A percentile compares a stretch with the other conserved stretches of the same genome.
Conservation (phyloP, 2,113 vertebrate species). For the Hippocampus abdominalis region DNA sequence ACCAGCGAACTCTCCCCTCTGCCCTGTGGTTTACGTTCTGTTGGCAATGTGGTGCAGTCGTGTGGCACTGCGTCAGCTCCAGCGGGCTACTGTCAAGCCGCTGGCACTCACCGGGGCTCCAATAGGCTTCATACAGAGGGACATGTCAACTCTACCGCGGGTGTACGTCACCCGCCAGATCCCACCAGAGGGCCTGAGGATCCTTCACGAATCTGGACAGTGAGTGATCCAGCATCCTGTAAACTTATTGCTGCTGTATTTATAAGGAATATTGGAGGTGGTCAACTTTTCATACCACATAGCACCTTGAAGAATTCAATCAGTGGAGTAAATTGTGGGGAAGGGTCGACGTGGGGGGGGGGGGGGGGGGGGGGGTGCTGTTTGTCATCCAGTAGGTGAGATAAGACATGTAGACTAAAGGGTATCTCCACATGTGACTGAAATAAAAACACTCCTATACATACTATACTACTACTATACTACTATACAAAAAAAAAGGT, state of each 20-base stretch:
- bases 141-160: constrained; percentile 65
- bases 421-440: not conserved
- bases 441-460: not conserved
- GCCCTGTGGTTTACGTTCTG: constrained; percentile 8
- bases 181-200: constrained; percentile 72
- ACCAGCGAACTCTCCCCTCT: constrained; percentile 9
- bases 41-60: constrained; percentile 69
- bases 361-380: constrained; percentile 34
- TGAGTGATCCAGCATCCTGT: constrained; percentile 45
- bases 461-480: too few relatives aligned
- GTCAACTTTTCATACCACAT: not conserved
- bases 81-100: constrained; percentile 44
- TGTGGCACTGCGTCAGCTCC: constrained; percentile 55
- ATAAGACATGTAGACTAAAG: constrained; percentile 25
- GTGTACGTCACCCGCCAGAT: constrained; percentile 76
- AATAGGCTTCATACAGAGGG: constrained; percentile 42
- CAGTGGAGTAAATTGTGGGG: constrained; percentile 30
- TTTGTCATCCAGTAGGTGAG: constrained; percentile 24
- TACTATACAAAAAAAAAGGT: not conserved
- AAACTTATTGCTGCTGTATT: not conserved
- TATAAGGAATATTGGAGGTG: not conserved
- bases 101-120: constrained; percentile 33
- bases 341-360: not conserved
- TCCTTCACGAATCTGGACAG: constrained; percentile 73
- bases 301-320: not conserved